A percentile compares a stretch with the other conserved stretches of the same genome.
phyloP scores from a whole-genome alignment of 2,888 invertebrate genomes.

The Psococerastis gibbosa region DNA sequence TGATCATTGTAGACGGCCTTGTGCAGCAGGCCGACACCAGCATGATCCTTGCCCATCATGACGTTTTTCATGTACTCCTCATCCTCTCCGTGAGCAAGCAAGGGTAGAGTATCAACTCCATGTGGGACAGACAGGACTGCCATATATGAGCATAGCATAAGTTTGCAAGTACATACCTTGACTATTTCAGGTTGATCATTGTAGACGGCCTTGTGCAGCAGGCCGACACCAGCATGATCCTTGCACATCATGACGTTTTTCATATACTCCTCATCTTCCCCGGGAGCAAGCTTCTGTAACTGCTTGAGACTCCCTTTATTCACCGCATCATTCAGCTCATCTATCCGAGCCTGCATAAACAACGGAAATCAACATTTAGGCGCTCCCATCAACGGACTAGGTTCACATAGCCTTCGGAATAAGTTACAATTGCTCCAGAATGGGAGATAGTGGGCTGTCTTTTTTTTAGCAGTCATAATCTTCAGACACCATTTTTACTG shows the following conservation, averaged over 20 bases:
- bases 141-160: no score
- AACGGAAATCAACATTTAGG: constrained; percentile 11
- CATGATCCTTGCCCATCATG: constrained; percentile 42
- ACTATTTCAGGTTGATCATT: constrained; percentile 52
- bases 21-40: constrained; percentile 54
- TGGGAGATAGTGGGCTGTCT: no score
- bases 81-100: constrained; percentile 25
- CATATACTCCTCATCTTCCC: constrained; percentile 24
- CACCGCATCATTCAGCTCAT: constrained; percentile 55
- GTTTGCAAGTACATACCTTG: constrained; percentile 21
- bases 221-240: constrained; percentile 47
- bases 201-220: constrained; percentile 65
- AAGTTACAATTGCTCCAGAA: no score
- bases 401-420: no score
- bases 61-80: constrained; percentile 28
- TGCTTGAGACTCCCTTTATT: constrained; percentile 51
- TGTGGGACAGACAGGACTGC: no score
- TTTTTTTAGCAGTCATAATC: no score
- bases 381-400: no score
- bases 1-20: constrained; percentile 62
- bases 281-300: constrained; percentile 32
- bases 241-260: constrained; percentile 37
- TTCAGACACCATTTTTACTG: no score
- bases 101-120: no score
- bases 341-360: constrained; percentile 41